phyloP scores from a whole-genome alignment of 2,113 vertebrate species.

The Morone saxatilis region DNA sequence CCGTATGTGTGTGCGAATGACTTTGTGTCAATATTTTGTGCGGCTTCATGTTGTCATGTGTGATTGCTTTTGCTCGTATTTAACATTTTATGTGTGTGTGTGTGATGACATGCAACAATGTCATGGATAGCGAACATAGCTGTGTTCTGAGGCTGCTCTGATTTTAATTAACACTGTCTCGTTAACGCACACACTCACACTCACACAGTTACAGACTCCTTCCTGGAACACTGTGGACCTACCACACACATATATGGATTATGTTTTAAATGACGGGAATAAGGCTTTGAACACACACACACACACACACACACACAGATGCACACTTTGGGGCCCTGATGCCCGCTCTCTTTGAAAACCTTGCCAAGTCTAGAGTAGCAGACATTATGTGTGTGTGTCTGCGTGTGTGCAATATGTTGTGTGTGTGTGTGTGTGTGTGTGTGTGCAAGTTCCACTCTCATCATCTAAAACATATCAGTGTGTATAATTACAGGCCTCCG shows the following conservation, averaged over 20 bases:
- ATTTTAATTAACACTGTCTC: constrained; percentile 81
- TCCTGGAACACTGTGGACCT: constrained; percentile 76
- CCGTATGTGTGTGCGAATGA: constrained; percentile 7
- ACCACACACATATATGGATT: constrained; percentile 72
- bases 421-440: constrained; percentile 22
- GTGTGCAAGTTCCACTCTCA: constrained; percentile 36
- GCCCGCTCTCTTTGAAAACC: constrained; percentile 57
- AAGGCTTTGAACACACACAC: constrained; percentile 53
- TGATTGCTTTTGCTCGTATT: constrained; percentile 30
- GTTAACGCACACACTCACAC: constrained; percentile 67
- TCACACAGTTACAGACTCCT: constrained; percentile 46
- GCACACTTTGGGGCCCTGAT: constrained; percentile 52
- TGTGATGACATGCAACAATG: constrained; percentile 72
- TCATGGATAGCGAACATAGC: constrained; percentile 63
- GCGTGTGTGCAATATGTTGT: not conserved
- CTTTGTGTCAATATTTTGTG: constrained; percentile 15
- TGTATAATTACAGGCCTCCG: constrained; percentile 74
- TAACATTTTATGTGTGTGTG: constrained; percentile 26
- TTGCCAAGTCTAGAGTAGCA: constrained; percentile 68
- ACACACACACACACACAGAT: not conserved
- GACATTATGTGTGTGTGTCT: constrained; percentile 39
- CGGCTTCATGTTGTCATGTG: constrained; percentile 23
- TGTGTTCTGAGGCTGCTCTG: constrained; percentile 68
- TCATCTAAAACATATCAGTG: constrained; percentile 75
- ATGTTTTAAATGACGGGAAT: constrained; percentile 68